Evolutionary conservation across 2,888 invertebrate species (phyloP), one percentile per base, ranked within the genome.

Genomic region (Dicyrtoma fusca): DNA sequence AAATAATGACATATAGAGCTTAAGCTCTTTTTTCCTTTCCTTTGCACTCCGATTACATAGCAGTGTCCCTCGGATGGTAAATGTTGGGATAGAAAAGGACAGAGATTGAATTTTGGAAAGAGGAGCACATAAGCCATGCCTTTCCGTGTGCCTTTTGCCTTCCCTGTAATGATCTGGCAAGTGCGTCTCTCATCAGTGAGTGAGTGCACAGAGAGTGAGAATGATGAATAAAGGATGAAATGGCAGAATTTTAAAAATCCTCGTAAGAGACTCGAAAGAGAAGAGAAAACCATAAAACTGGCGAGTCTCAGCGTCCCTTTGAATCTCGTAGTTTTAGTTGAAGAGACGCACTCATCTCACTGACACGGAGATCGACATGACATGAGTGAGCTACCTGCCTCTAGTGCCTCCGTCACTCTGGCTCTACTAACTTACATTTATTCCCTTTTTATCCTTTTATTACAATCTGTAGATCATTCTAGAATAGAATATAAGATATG

Each of bases 171-270:
- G 71, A 73, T 73, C 69, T 69, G 72, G 66, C 64, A 26, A n/a
- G n/a, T n/a, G n/a, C n/a, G n/a, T n/a, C n/a, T n/a, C n/a, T n/a
- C n/a, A n/a, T n/a, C n/a, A n/a, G n/a, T n/a, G n/a, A n/a, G n/a
- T n/a, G n/a, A n/a, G n/a, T n/a, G n/a, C n/a, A n/a, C n/a, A n/a
- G 4, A 34, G 34, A 34, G 34, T 34, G 4, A 34, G 34, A 55
- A 55, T 23, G 23, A 71, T 73, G 75, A 73, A 73, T 75, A 73
- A 75, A 74, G 69, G 74, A 76, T 76, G 76, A 76, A 74, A 74
- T 71, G 74, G 74, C 76, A 76, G 65, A 74, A 74, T 45, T 59
- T 72, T 26, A 47, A 47, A 68, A 71, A 72, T 59, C 63, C 44
- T 49, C 47, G 34, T 34, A 34, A 34, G 4, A 5, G 4, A 5